Conservation (phyloP, 2,797 vertebrate genomes). For the Cheirogaleus major region DNA sequence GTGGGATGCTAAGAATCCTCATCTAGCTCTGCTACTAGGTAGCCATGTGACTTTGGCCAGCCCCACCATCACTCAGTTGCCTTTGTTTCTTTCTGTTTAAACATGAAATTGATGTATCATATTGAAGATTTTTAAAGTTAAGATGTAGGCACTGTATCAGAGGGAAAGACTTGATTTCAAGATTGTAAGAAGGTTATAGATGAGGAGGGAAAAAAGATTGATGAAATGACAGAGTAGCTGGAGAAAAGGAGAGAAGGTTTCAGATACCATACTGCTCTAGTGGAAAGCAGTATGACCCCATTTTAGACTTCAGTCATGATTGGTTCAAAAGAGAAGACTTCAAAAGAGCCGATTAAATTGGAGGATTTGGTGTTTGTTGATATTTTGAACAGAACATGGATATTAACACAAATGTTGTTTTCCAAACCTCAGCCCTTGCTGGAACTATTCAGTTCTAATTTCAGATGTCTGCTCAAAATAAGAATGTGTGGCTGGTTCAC, state of each 20-base stretch:
- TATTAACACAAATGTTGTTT: conserved; percentile 26
- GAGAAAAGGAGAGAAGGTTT: not conserved
- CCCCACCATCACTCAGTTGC: not conserved
- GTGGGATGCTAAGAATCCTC: not conserved
- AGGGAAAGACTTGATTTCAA: conserved; percentile 4
- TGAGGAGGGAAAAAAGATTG: not conserved
- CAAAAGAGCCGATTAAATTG: conserved; percentile 38
- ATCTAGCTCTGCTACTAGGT: not conserved
- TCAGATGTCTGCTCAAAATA: conserved; percentile 40
- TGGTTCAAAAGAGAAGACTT: conserved; percentile 42
- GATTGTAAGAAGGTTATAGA: not conserved
- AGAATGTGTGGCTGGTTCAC: not conserved
- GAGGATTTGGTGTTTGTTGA: not conserved
- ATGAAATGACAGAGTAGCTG: not conserved
- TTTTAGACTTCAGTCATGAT: not conserved
- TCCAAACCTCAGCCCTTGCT: not conserved
- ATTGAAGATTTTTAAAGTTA: not conserved
- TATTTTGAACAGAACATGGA: conserved; percentile 44
- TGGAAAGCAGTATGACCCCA: not conserved
- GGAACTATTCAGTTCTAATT: conserved; percentile 30
- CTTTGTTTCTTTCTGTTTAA: not conserved
- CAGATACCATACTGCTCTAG: not conserved
- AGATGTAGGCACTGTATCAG: not conserved
- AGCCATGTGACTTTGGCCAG: not conserved
- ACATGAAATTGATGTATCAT: not conserved